Evolutionary conservation across 1,140 invertebrate genomes (phyloP), one percentile per base, ranked within the genome.

Genomic region (Belonocnema kinseyi): DNA sequence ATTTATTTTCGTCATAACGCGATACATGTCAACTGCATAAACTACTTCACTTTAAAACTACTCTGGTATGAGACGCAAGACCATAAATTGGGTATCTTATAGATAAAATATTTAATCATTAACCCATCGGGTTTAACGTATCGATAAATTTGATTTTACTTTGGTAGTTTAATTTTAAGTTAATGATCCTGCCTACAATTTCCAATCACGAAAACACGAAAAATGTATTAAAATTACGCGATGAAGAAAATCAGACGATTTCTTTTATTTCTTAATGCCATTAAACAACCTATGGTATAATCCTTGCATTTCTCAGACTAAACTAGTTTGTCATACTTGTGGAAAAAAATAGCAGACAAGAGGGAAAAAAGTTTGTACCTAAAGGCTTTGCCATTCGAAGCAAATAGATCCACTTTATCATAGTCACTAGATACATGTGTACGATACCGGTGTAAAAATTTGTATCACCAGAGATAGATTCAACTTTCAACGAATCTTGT

Each of bases 351-450:
- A 16, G 26, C 12, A 66, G 61, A 66, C 61, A 66, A 66, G 61
- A 26, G 40, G 7, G 26, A 46, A 66, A 66, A 66, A 66, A 66
- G 33, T 33, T 26, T 14, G 40, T n/a, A 26, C 33, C 61, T 66
- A 16, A 33, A 26, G 61, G 61, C 33, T 16, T 66, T 26, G 61
- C 33, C 61, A 66, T 66, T 66, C 33, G 40, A 40, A 66, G 61
- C 61, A 66, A 66, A 66, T 66, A 66, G 61, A 66, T 33, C 46
- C 61, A 66, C 61, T 66, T 66, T 66, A 40, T 66, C 61, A 66
- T 33, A 66, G 61, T 66, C 61, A 66, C 16, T 66, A 66, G 10
- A 66, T 66, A 33, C 61, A 40, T 40, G 14, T 66, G 54, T 56
- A 33, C n/a, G 26, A 8, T 11, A 10, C 40, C 40, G 40, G 40